Conservation (phyloP, 2,888 invertebrate genomes). For the Cephus rjabovi region DNA sequence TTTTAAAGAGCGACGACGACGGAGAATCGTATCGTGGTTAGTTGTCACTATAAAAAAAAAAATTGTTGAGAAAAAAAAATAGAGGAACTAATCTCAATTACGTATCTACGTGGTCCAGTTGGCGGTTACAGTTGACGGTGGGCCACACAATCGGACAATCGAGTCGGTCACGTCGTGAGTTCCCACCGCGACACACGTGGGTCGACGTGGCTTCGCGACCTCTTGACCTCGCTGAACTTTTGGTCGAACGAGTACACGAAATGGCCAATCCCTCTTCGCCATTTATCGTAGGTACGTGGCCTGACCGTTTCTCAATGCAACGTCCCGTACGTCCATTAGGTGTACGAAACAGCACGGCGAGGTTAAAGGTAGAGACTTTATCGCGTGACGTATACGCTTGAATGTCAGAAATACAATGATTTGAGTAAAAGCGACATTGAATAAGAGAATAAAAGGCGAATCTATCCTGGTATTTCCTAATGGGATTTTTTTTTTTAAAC, state of each 20-base stretch:
- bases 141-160: constrained; percentile 22
- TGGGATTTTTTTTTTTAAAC: background rate
- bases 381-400: background rate
- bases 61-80: background rate
- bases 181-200: constrained; percentile 41
- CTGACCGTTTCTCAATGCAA: background rate
- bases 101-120: constrained; percentile 18
- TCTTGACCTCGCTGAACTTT: background rate
- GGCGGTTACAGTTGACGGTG: background rate
- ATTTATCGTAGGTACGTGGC: background rate
- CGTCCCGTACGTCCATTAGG: background rate
- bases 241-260: background rate
- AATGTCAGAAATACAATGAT: background rate
- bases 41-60: background rate
- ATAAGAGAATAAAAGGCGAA: background rate
- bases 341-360: background rate
- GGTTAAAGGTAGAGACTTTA: background rate
- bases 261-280: constrained; percentile 1
- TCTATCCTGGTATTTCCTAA: background rate
- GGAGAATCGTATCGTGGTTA: background rate
- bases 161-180: constrained; percentile 45
- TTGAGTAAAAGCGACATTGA: background rate
- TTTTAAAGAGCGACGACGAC: background rate
- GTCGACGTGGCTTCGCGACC: constrained; percentile 20
- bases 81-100: constrained; percentile 10